Evolutionary conservation across 2,888 invertebrate genomes (phyloP).

Genomic region (Mallateleia sp.): DNA sequence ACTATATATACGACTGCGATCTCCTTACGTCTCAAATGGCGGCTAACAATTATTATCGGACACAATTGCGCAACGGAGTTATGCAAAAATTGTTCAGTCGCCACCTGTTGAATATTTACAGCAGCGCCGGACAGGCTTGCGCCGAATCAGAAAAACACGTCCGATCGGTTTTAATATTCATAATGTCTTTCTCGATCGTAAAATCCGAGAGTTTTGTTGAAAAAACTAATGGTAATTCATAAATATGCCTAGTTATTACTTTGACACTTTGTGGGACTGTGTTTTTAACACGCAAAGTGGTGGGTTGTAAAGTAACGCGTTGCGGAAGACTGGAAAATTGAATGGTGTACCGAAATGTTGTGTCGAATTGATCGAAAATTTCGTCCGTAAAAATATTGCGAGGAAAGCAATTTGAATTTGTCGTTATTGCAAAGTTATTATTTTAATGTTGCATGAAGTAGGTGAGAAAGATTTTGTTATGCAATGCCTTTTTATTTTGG

Average conservation of each 20-base stretch:
- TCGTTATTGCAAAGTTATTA: neutral
- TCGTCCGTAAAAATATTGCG: neutral
- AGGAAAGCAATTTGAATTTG: constrained; percentile 5
- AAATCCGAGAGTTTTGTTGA: neutral
- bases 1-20: constrained; percentile 44
- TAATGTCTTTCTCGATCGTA: constrained; percentile 11
- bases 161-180: constrained; percentile 31
- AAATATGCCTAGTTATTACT: neutral
- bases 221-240: constrained; percentile 19
- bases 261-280: neutral
- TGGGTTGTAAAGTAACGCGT: neutral
- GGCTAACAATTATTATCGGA: constrained; percentile 54
- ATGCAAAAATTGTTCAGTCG: constrained; percentile 48
- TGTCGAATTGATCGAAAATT: constrained; percentile 12
- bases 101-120: constrained; percentile 60
- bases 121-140: neutral
- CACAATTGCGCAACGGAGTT: constrained; percentile 60
- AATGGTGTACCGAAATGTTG: constrained; percentile 9
- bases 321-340: constrained; percentile 10
- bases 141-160: neutral
- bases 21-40: constrained; percentile 52
- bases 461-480: neutral
- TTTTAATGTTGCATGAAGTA: neutral
- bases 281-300: constrained; percentile 11
- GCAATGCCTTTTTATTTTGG: neutral